A percentile compares a stretch with the other conserved stretches of the same genome.
These are phyloP conservation scores for Crenuchus spilurus DNA, from an alignment of 2,797 vertebrate genomes.

Conservation along the genomic window DNA sequence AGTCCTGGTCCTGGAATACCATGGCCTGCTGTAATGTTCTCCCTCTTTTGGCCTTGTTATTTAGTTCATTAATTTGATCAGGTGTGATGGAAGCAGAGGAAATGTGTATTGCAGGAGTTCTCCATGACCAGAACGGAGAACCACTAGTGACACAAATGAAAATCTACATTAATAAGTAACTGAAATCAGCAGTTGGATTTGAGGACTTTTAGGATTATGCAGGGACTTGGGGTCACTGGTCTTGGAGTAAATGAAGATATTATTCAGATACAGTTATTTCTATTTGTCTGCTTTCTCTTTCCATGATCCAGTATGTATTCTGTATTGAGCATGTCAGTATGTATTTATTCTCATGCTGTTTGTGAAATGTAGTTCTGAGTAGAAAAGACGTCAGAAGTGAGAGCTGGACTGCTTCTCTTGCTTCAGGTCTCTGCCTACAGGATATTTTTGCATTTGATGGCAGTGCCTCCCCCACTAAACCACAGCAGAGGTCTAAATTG, in stretches of 20 bases:
- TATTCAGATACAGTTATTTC: background rate
- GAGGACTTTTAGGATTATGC: no score
- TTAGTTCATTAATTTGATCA: no score
- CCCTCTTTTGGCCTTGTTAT: no score
- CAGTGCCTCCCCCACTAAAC: constrained; percentile 68
- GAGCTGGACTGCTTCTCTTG: background rate
- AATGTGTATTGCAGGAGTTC: no score
- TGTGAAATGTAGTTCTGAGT: background rate
- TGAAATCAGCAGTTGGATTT: background rate
- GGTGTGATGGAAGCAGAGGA: no score
- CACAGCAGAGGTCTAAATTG: constrained; percentile 66
- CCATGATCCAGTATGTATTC: background rate
- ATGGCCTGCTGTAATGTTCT: no score
- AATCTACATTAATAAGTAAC: background rate
- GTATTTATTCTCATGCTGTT: background rate
- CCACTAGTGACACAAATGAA: background rate
- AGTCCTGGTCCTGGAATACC: no score
- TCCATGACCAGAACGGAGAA: no score
- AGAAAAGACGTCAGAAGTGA: background rate
- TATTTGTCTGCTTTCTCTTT: background rate
- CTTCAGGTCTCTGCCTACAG: constrained; percentile 32
- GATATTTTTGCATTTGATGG: constrained; percentile 70
- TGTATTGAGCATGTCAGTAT: background rate
- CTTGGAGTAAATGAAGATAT: background rate
- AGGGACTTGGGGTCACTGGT: background rate